Evolutionary conservation across 1,140 invertebrate species (phyloP).

Genomic region (honey bee (Apis mellifera)): DNA sequence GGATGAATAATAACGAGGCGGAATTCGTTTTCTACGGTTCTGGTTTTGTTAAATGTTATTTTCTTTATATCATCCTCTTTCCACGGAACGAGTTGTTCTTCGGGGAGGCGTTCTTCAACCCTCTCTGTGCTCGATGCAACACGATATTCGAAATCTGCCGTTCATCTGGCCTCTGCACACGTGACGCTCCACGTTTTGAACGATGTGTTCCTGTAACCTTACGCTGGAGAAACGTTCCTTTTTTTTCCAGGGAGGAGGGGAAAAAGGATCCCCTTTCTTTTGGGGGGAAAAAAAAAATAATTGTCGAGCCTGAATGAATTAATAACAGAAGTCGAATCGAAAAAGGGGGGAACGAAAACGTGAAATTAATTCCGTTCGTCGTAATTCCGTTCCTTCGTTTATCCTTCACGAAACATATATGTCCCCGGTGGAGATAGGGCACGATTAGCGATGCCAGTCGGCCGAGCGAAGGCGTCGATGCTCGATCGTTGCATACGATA

Average conservation of each 20-base stretch:
- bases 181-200: conserved; percentile 49
- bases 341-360: neutral
- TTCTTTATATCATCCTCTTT: neutral
- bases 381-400: neutral
- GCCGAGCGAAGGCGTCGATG: neutral
- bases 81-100: neutral
- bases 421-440: neutral
- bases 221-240: conserved; percentile 34
- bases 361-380: neutral
- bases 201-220: conserved; percentile 66
- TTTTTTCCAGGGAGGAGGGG: neutral
- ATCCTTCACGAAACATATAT: neutral
- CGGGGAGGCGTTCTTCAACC: conserved; percentile 46
- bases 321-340: neutral
- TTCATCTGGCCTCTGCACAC: conserved; percentile 54
- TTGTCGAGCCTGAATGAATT: conserved; percentile 13
- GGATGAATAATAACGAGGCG: conserved; percentile 15
- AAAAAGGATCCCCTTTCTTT: neutral
- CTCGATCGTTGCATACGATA: conserved; percentile 15
- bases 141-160: conserved; percentile 61
- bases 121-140: conserved; percentile 45
- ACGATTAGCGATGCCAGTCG: conserved; percentile 46
- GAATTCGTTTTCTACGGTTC: neutral
- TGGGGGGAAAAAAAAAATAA: conserved; percentile 13
- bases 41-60: neutral